Base-by-base conservation (phyloP, 2,797 vertebrate species). In the Neomorphus geoffroyi region DNA sequence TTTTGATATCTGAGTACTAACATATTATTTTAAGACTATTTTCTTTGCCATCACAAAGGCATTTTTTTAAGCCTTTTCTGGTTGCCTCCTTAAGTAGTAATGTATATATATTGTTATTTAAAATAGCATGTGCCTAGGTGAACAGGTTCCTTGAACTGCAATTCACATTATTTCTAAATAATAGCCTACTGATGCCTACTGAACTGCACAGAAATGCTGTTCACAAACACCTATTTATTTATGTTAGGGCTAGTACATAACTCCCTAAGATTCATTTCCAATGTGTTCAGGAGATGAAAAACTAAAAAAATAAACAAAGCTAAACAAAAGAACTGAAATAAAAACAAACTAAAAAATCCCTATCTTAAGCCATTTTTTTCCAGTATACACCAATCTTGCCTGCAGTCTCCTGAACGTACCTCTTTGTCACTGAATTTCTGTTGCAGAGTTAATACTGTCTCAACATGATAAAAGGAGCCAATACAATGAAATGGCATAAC, bases 381-480 rank as follows among this genome's bases (percentile, higher is more conserved):
- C 33, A 79, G 27, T 37, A 57, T 41, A 48, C 62, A 88, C 77
- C 71, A 75, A 82, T 78, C 50, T 81, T 92, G 62, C 56, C 57
- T 92, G 89, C 67, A 92, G 79, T 89, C 92, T 95, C 86, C 88
- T 81, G 61, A 60, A 67, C 1, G 7, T 65, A 92, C 69, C 50
- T 94, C 92, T 78, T 60, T 94, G 84, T 92, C 93, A 91, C 27
- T 93, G 93, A 90, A 96, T 96, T 97, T 95, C 77, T 95, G 84
- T 92, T 95, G 73, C 77, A 93, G 86, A 97, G 82, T 97, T 96
- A 95, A 64, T 71, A 96, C 66, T 65, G 86, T 93, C 84, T 97
- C 88, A 88, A 81, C 71, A 93, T 95, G 96, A 96, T 96, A 96
- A 97, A 97, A 88, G 70, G 70, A 96, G 87, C 73, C 58, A 86